Evolutionary conservation across 2,113 vertebrate genomes (phyloP).

Genomic region (Oreochromis aureus): DNA sequence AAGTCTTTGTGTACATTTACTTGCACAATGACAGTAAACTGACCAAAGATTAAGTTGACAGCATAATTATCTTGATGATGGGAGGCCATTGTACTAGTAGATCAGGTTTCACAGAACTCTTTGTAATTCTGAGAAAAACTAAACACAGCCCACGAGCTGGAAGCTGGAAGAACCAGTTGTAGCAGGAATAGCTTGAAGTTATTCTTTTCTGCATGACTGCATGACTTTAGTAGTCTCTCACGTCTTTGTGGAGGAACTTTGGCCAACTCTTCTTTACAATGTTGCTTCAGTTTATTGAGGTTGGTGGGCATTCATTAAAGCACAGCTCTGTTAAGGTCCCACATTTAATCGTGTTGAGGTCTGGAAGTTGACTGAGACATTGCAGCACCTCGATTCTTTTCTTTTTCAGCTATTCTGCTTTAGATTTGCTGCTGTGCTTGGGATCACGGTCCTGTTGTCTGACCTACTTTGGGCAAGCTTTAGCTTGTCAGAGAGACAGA

Average conservation of each 20-base stretch:
- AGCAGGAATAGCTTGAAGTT: neutral
- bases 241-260: neutral
- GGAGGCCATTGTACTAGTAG: neutral
- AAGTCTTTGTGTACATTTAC: neutral
- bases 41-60: neutral
- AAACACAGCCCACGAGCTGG: neutral
- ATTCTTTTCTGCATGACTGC: neutral
- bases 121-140: neutral
- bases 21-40: neutral
- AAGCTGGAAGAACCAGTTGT: neutral
- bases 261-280: neutral
- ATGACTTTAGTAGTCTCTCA: neutral
- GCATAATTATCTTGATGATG: neutral
- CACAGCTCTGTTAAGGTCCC: neutral
- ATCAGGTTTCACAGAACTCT: neutral
- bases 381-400: neutral
- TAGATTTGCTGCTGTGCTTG: neutral
- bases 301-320: neutral
- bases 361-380: neutral
- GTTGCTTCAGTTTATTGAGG: neutral
- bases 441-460: neutral
- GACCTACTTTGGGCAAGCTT: neutral
- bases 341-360: neutral
- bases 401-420: neutral
- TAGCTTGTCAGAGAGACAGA: neutral